phyloP scores from a whole-genome alignment of 2,888 invertebrate genomes.

The Leistus spinibarbis region DNA sequence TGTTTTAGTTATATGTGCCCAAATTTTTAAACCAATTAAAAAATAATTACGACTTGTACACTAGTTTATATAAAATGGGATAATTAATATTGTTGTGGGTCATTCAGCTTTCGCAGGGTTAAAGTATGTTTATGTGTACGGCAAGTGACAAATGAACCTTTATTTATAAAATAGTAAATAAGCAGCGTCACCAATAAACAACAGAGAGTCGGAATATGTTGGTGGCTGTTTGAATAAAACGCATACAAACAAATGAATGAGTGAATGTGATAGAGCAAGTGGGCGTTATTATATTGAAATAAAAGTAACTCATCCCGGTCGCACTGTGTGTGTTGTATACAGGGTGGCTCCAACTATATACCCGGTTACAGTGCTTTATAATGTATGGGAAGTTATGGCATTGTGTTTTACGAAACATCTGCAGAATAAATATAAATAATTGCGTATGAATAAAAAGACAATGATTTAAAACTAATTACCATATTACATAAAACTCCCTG shows the following conservation, averaged over 20 bases:
- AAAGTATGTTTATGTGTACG: background rate
- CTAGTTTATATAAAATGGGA: too few relatives aligned
- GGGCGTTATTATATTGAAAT: constrained; percentile 41
- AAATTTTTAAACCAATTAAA: too few relatives aligned
- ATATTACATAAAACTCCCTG: constrained; percentile 40
- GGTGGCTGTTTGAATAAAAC: background rate
- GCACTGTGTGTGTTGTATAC: background rate
- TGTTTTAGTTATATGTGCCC: too few relatives aligned
- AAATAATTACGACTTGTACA: too few relatives aligned
- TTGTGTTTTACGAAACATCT: constrained; percentile 34
- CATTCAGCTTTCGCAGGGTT: too few relatives aligned
- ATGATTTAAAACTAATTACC: constrained; percentile 40
- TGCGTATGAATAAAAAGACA: constrained; percentile 40
- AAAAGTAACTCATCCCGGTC: constrained; percentile 25
- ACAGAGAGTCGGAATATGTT: background rate
- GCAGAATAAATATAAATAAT: constrained; percentile 42
- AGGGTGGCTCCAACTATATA: constrained; percentile 16
- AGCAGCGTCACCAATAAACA: background rate
- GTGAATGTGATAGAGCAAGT: constrained; percentile 12
- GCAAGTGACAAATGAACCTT: background rate
- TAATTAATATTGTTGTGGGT: too few relatives aligned
- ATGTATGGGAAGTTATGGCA: constrained; percentile 26
- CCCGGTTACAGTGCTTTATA: constrained; percentile 1
- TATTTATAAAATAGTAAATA: background rate
- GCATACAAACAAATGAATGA: background rate